Evolutionary conservation across 2,113 vertebrate species (phyloP).

Genomic region (Excalfactoria chinensis): DNA sequence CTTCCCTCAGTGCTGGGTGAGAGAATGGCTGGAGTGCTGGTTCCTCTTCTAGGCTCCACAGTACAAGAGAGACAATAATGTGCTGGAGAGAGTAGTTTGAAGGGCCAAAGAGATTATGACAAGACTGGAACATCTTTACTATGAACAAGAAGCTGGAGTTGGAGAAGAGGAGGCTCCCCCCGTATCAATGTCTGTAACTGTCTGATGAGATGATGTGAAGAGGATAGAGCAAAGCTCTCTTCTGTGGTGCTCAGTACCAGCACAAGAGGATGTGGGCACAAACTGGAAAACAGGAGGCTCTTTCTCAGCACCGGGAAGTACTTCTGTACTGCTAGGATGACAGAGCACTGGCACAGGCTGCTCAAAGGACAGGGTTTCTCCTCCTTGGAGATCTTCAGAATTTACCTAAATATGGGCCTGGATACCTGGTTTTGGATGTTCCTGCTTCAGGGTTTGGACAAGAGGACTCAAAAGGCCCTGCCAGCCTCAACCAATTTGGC

Average conservation of each 20-base stretch:
- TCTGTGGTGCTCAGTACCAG: background rate
- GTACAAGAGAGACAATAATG: background rate
- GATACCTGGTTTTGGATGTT: background rate
- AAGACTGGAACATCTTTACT: background rate
- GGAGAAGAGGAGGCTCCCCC: background rate
- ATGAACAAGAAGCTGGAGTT: background rate
- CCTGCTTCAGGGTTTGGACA: background rate
- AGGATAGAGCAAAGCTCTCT: background rate
- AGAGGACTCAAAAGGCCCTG: background rate
- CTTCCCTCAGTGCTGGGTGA: background rate
- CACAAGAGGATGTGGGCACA: background rate
- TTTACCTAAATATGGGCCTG: background rate
- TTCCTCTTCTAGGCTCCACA: background rate
- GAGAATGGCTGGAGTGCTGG: background rate
- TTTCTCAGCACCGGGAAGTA: background rate
- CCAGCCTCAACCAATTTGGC: background rate
- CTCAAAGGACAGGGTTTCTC: background rate
- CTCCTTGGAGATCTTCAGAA: background rate
- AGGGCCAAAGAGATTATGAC: background rate
- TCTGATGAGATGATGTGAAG: background rate
- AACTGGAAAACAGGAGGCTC: background rate
- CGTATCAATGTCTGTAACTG: background rate
- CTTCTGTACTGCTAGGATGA: background rate
- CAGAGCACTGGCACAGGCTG: background rate
- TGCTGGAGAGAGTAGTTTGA: background rate